phyloP scores from a whole-genome alignment of 2,797 vertebrate genomes.

The Distichodus sexfasciatus region DNA sequence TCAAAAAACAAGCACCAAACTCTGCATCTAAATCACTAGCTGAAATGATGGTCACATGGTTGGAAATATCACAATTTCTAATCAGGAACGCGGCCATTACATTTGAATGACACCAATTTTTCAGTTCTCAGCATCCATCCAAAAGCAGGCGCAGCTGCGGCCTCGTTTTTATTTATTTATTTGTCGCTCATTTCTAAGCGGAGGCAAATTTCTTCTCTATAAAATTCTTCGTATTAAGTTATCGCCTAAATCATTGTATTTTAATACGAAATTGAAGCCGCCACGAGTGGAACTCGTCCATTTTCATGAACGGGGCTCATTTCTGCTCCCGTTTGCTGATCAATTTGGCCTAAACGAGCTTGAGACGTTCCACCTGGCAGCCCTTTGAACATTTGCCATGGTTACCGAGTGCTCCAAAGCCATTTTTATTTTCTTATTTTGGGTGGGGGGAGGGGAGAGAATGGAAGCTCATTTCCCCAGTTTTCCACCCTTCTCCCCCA shows the following conservation, averaged over 20 bases:
- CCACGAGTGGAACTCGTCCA: not conserved
- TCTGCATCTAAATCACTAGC: too few species aligned
- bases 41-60: too few species aligned
- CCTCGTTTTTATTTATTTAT: too few species aligned
- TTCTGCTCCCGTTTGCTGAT: slow-evolving; percentile 15
- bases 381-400: slow-evolving; percentile 67
- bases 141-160: too few species aligned
- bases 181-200: too few species aligned
- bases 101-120: too few species aligned
- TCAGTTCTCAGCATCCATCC: too few species aligned
- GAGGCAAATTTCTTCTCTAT: slow-evolving; percentile 58
- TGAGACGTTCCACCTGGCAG: slow-evolving; percentile 23
- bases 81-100: too few species aligned
- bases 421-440: too few species aligned
- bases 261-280: not conserved
- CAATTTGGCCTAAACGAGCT: slow-evolving; percentile 23
- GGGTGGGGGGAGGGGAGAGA: too few species aligned
- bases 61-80: too few species aligned
- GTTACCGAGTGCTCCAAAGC: slow-evolving; percentile 65
- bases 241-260: not conserved
- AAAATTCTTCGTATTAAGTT: not conserved
- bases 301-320: slow-evolving; percentile 12
- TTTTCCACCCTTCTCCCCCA: slow-evolving; percentile 42
- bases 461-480: slow-evolving; percentile 55
- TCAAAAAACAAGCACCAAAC: too few species aligned